Conservation (phyloP, 2,113 vertebrate species). For the Anseranas semipalmata region DNA sequence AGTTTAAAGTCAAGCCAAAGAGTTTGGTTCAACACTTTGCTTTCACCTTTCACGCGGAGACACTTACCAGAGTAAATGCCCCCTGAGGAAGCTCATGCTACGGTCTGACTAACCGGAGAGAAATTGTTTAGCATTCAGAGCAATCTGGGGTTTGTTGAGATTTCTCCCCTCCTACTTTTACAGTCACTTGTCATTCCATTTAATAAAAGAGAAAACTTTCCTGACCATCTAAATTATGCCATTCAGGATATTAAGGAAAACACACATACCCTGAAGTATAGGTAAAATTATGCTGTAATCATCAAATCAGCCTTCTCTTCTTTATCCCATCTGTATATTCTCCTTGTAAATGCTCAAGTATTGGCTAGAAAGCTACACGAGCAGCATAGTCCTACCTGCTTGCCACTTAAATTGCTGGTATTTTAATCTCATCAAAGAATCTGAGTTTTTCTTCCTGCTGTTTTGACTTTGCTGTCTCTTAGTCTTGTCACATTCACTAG, state of each 20-base stretch:
- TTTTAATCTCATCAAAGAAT: slow-evolving; percentile 75
- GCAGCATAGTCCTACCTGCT: slow-evolving; percentile 63
- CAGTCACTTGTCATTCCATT: slow-evolving; percentile 51
- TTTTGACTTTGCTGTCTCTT: slow-evolving; percentile 74
- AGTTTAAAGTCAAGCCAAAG: neutral
- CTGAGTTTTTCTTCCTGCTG: slow-evolving; percentile 54
- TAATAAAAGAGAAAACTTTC: slow-evolving; percentile 62
- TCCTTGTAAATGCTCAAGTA: slow-evolving; percentile 4
- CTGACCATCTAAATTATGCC: slow-evolving; percentile 51
- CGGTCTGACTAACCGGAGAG: neutral
- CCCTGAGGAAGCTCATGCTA: slow-evolving; percentile 17
- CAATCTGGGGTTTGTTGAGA: slow-evolving; percentile 50
- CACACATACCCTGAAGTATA: slow-evolving; percentile 49
- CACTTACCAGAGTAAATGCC: neutral
- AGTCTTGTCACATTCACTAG: slow-evolving; percentile 66
- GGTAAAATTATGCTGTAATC: slow-evolving; percentile 69
- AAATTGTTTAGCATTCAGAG: slow-evolving; percentile 27
- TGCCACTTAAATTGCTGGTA: slow-evolving; percentile 58
- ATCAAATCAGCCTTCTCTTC: slow-evolving; percentile 72
- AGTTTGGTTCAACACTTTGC: neutral
- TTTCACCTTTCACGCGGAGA: neutral
- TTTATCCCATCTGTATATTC: slow-evolving; percentile 68
- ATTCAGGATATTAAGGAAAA: slow-evolving; percentile 56
- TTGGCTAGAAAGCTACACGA: neutral
- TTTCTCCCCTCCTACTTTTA: slow-evolving; percentile 42